Evolutionary conservation across 2,888 invertebrate species (phyloP).

Genomic region (Atethmia centrago): DNA sequence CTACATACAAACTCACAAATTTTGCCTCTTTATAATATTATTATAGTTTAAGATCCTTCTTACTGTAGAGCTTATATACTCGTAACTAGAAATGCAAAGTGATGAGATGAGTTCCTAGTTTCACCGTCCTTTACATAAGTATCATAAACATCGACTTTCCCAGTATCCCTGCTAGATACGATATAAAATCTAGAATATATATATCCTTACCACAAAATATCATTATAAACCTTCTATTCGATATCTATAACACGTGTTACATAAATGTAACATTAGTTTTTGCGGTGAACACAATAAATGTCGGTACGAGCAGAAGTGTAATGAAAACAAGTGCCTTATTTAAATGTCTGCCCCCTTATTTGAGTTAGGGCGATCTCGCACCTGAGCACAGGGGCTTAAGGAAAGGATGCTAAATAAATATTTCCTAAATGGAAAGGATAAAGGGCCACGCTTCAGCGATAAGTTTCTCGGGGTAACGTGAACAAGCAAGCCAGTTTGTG

Average conservation of each 20-base stretch:
- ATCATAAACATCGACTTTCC: slow-evolving; percentile 18
- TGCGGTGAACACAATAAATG: slow-evolving; percentile 67
- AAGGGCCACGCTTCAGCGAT: slow-evolving; percentile 85
- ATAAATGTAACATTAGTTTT: slow-evolving; percentile 59
- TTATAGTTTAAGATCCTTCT: background rate
- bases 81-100: background rate
- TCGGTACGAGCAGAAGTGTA: slow-evolving; percentile 73
- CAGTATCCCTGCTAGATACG: background rate
- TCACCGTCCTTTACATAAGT: background rate
- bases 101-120: background rate
- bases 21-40: no score
- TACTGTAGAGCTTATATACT: background rate
- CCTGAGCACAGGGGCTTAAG: slow-evolving; percentile 86
- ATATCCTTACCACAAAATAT: slow-evolving; percentile 21
- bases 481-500: slow-evolving; percentile 82
- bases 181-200: slow-evolving; percentile 12
- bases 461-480: slow-evolving; percentile 82
- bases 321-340: slow-evolving; percentile 85
- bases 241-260: slow-evolving; percentile 47
- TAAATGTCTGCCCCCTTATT: slow-evolving; percentile 85
- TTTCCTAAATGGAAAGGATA: slow-evolving; percentile 87
- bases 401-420: slow-evolving; percentile 89
- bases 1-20: no score
- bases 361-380: slow-evolving; percentile 87
- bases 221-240: slow-evolving; percentile 22